Base-by-base conservation (phyloP, 2,888 invertebrate species). In the Ornithoptera priamus region DNA sequence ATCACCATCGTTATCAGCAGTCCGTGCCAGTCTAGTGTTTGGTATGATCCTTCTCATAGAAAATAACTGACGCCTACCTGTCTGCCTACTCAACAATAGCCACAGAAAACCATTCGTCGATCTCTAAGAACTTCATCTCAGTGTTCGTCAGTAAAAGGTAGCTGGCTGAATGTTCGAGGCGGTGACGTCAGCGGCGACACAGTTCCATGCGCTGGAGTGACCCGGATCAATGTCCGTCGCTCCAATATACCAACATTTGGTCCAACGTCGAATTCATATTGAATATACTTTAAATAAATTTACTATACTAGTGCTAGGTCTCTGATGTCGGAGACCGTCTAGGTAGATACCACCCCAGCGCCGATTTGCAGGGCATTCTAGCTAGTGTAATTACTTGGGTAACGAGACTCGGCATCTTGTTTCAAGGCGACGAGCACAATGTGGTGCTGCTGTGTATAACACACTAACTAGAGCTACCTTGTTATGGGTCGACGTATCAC, bases 101-200 rank as follows among this genome's bases (percentile, higher is more conserved):
- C 50, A 50, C 17, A 3, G 0, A 46, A 46, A 17, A 15, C 22
- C 46, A 46, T 17, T 15, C 2, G 15, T 15, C 4, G 50, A 50
- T 17, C 50, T 15, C 50, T 50, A 50, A 50, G 50, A 18, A 18
- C 18, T 50, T 50, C 50, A 50, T 50, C 50, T 50, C 50, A 50
- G 15, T 50, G 10, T 50, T 50, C 50, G 50, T 50, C 50, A 17
- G 50, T 50, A 50, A 50, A 8, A 46, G 22, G 18, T 17, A 8
- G 1, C 24, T 8, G 20, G 24, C 20, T 64, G 18, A 24, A 39
- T 10, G 18, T 50, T 17, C 61, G 59, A 64, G 53, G n/a, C 36
- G 24, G 63, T 72, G 75, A 75, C 73, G 73, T 72, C 72, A 75
- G 61, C 46, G 58, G 64, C 72, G 73, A 72, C 73, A 73, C 68